Conservation (phyloP, 37 sponge, comb jelly and placozoan species). For the Hexactinellida sp. region DNA sequence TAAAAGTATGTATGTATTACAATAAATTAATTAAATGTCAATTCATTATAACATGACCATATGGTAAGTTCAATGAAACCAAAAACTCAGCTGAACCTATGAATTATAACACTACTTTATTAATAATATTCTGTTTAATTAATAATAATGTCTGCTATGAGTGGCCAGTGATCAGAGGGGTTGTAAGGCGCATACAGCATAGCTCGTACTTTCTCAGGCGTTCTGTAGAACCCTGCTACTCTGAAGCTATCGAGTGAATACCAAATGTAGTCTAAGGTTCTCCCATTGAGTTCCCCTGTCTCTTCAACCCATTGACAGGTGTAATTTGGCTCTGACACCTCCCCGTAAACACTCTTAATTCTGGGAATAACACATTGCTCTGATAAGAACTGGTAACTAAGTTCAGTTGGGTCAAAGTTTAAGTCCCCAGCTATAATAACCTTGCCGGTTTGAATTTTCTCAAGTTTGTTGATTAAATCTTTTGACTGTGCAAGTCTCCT, state of each 20-base stretch:
- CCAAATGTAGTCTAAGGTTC: constrained; percentile 67
- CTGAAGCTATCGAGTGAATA: constrained; percentile 4
- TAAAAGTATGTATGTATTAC: too few species aligned
- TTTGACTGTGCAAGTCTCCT: constrained; percentile 31
- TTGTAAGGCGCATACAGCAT: constrained; percentile 28
- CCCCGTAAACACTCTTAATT: constrained; percentile 6
- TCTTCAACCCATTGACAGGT: constrained; percentile 54
- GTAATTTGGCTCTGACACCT: constrained; percentile 34
- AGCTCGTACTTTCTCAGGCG: constrained; percentile 37
- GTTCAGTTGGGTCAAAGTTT: constrained; percentile 39
- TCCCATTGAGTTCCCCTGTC: constrained; percentile 17
- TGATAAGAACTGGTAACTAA: constrained; percentile 27
- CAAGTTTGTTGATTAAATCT: constrained; percentile 28
- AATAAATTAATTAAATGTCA: too few species aligned
- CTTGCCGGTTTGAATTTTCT: constrained; percentile 4
- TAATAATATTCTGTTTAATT: too few species aligned
- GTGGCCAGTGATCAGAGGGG: constrained; percentile 60
- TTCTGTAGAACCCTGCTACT: not conserved
- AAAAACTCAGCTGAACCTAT: too few species aligned
- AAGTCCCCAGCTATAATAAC: constrained; percentile 52
- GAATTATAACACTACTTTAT: too few species aligned
- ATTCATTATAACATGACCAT: too few species aligned
- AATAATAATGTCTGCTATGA: constrained; percentile 25
- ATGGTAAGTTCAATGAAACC: too few species aligned
- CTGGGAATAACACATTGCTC: constrained; percentile 3